These are phyloP conservation scores for Acanthornis magna DNA, from an alignment of 2,797 vertebrate genomes.

Conservation along the genomic window DNA sequence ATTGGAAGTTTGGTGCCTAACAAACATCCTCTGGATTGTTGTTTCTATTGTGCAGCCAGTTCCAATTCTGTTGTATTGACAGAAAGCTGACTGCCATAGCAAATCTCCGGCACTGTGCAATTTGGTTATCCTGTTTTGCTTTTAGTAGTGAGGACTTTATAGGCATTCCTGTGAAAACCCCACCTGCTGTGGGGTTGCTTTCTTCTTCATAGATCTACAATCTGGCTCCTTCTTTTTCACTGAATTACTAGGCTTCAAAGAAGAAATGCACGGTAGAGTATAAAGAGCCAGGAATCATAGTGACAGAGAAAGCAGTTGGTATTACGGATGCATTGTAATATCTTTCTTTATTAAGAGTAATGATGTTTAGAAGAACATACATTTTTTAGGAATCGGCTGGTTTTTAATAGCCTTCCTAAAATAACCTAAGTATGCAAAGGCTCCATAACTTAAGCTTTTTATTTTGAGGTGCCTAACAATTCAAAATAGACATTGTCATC, in stretches of 20 bases:
- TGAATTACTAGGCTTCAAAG: constrained; percentile 45
- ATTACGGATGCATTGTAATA: neutral
- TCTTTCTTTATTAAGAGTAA: constrained; percentile 10
- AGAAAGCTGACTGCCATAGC: constrained; percentile 11
- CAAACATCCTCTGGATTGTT: neutral
- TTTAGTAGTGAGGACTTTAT: constrained; percentile 33
- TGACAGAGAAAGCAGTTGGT: neutral
- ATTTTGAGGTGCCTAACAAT: neutral
- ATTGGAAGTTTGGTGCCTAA: neutral
- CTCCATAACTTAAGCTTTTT: neutral
- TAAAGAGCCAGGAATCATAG: neutral
- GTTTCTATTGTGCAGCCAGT: neutral
- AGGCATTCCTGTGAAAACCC: constrained; percentile 37
- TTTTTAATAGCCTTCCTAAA: constrained; percentile 5
- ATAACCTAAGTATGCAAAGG: neutral
- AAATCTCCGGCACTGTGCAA: neutral
- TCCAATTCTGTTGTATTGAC: neutral
- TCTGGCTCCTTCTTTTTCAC: neutral
- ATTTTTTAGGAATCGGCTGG: neutral
- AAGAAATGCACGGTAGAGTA: constrained; percentile 1
- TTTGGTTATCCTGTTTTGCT: constrained; percentile 38
- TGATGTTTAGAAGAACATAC: neutral
- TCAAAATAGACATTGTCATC: neutral
- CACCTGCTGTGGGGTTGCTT: constrained; percentile 47
- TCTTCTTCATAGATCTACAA: constrained; percentile 21